These are phyloP conservation scores for Tiaroga cobitis DNA, from an alignment of 2,797 vertebrate species.

Conservation along the genomic window DNA sequence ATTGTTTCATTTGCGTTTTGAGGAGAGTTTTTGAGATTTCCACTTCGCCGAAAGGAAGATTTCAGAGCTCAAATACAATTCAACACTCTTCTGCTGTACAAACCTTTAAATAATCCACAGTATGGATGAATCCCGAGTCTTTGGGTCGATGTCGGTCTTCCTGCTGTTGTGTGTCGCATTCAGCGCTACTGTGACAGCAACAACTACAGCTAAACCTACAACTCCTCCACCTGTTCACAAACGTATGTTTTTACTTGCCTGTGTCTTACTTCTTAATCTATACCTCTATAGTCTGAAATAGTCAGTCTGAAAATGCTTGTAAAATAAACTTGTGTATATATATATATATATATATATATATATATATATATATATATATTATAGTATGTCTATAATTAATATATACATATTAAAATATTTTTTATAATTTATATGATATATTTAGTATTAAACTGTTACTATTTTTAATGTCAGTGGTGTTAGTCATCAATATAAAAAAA, in stretches of 20 bases:
- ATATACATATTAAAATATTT: neutral
- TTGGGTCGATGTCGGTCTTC: neutral
- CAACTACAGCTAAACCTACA: neutral
- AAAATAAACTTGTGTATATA: no score
- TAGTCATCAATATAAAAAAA: neutral
- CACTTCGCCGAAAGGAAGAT: neutral
- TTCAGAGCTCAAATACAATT: neutral
- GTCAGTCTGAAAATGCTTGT: neutral
- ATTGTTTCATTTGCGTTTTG: neutral
- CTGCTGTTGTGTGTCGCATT: constrained; percentile 10
- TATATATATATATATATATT: no score
- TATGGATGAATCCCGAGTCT: neutral
- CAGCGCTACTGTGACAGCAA: neutral
- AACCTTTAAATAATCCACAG: no score
- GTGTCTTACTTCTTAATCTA: neutral
- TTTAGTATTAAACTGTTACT: neutral
- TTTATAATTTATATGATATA: neutral
- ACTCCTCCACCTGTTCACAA: neutral
- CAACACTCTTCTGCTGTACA: neutral
- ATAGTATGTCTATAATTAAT: no score
- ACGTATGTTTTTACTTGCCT: neutral
- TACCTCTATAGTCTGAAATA: no score
- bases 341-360: neutral
- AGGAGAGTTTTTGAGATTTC: neutral
- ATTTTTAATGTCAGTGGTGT: neutral